Evolutionary conservation across 1,140 invertebrate species (phyloP), one percentile per base, ranked within the genome.

Genomic region (Temnothorax nylanderi): DNA sequence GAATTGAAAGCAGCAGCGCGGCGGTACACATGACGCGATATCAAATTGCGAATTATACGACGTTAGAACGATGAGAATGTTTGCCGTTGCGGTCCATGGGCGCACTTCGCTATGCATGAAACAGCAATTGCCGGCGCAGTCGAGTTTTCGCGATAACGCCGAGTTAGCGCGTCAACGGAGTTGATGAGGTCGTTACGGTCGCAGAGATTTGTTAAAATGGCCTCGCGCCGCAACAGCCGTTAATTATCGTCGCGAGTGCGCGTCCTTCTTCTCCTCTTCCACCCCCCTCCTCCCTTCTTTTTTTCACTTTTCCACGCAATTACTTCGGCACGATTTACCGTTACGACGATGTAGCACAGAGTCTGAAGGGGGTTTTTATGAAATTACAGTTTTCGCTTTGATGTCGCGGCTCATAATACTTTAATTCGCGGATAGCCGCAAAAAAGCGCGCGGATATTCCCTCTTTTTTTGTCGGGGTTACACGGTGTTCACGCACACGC

Each of bases 171-270:
- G 82, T 85, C 82, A 85, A 85, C 82, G 74, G 60, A 85, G 72
- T 76, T 85, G 82, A 85, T 78, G 82, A 85, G 82, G 82, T 85
- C 82, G 74, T 85, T 85, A 85, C 82, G 75, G 47, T 78, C 62
- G 26, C 32, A 51, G 82, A 78, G 82, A 76, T 85, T 85, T 85
- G 82, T 85, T 85, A 85, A 85, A 85, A 85, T 85, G 62, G 82
- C 82, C 60, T 62, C 47, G 47, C 74, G 82, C 58, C 74, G 75
- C 82, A 85, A 75, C 82, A 65, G 58, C 82, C 82, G 82, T 85
- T 85, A 85, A 85, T 85, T 85, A 85, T 85, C 75, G 74, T 65
- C 60, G 82, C 47, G 58, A 56, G 34, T 47, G 18, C 58, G 67
- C 69, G 54, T 67, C 26, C 60, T 60, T 56, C 62, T 67, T 37